Base-by-base conservation (phyloP, 2,888 invertebrate species). In the Eilema caniola region DNA sequence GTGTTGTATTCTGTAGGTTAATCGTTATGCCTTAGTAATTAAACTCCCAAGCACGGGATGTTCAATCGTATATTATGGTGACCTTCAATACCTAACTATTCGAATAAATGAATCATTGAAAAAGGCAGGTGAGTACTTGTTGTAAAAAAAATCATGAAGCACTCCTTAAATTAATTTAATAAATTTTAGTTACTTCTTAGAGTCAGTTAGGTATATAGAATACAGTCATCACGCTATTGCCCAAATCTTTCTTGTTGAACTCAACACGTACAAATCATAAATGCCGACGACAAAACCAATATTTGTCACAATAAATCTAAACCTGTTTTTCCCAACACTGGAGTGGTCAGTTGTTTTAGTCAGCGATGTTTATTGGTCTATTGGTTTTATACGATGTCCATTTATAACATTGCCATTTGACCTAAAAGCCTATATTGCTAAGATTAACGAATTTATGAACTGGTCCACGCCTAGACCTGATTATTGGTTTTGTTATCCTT, bases 231-330 rank as follows among this genome's bases (percentile, higher is more conserved):
- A 57, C 24, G 24, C 59, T 11, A 57, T 24, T 57, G 0, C 10
- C 24, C 24, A 20, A 66, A 67, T 72, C 69, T 71, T 73, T 67
- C 72, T 69, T 71, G 66, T 76, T 76, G 66, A 71, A 64, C 71
- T 70, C 69, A 70, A 77, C 74, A 60, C 57, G 63, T 74, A 81
- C 81, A 82, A 82, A 82, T 81, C 80, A 83, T 81, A 83, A 78
- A 72, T 74, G 72, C 68, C 72, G 70, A 72, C 76, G 67, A 79
- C 82, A 77, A 74, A 71, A 77, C 83, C 75, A 83, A 82, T 82
- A 83, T 83, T 83, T 83, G 83, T 83, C 81, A 79, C 75, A 62
- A 81, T 83, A 83, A 83, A 83, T 83, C 78, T 72, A 71, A 60
- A 74, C 63, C 69, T 76, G 79, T 79, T 81, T 82, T 82, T 67